phyloP scores from a whole-genome alignment of 30 jellyfish, hydroid and myxozoan species.

The Pelagia noctiluca region DNA sequence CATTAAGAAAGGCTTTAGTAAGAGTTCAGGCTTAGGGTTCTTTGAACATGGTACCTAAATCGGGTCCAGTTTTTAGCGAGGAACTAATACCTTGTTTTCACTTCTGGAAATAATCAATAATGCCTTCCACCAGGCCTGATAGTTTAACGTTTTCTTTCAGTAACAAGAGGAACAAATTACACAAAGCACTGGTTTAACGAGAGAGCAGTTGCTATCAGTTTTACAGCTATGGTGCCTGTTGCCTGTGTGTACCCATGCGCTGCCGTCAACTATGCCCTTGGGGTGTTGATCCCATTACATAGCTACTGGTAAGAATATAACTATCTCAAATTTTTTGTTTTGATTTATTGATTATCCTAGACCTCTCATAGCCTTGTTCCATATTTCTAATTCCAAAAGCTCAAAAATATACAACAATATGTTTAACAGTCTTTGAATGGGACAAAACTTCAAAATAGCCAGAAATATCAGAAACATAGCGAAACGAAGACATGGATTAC shows the following conservation, averaged over 20 bases:
- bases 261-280: conserved; percentile 76
- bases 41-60: too few relatives aligned
- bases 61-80: not conserved
- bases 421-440: too few relatives aligned
- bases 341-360: too few relatives aligned
- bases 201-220: conserved; percentile 84
- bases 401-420: too few relatives aligned
- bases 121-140: too few relatives aligned
- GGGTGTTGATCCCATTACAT: conserved; percentile 80
- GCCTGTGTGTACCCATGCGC: conserved; percentile 82
- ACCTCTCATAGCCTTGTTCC: not conserved
- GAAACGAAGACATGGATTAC: too few relatives aligned
- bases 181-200: conserved; percentile 91
- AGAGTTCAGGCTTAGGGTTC: too few relatives aligned
- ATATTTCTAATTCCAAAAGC: too few relatives aligned
- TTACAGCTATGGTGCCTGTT: conserved; percentile 84
- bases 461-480: too few relatives aligned
- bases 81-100: not conserved
- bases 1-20: too few relatives aligned
- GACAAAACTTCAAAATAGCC: too few relatives aligned
- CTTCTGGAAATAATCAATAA: not conserved
- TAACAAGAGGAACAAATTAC: conserved; percentile 62
- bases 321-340: too few relatives aligned
- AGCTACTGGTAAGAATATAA: conserved; percentile 85
- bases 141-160: not conserved